phyloP scores from a whole-genome alignment of 2,797 vertebrate genomes.

The Sternarchorhynchus goeldii region DNA sequence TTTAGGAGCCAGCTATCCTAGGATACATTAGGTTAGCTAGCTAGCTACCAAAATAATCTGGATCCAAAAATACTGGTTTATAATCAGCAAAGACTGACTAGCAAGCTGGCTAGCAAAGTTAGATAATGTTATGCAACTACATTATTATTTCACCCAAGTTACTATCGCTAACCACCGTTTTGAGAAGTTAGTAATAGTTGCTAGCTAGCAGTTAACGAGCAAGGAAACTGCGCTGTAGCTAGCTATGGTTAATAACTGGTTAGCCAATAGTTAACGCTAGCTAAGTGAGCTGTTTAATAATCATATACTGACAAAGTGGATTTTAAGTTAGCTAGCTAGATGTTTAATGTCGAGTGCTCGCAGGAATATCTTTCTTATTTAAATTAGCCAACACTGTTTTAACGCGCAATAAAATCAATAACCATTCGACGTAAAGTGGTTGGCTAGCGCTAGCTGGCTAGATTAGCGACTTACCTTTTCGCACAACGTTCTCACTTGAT shows the following conservation, averaged over 20 bases:
- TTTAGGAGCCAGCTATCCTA: too few species aligned
- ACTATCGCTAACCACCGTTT: not conserved
- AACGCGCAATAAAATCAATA: not conserved
- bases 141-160: too few species aligned
- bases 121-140: too few species aligned
- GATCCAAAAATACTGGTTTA: too few species aligned
- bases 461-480: slow-evolving; percentile 84
- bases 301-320: not conserved
- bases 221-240: not conserved
- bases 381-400: too few species aligned
- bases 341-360: too few species aligned
- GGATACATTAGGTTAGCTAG: too few species aligned
- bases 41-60: too few species aligned
- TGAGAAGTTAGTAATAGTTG: too few species aligned
- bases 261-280: not conserved
- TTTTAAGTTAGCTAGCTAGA: not conserved
- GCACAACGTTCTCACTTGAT: slow-evolving; percentile 94
- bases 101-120: too few species aligned
- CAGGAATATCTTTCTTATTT: too few species aligned
- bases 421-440: not conserved
- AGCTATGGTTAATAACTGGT: not conserved
- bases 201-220: not conserved
- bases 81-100: too few species aligned
- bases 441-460: slow-evolving; percentile 1
- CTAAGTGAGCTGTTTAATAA: not conserved